Base-by-base conservation (phyloP, 2,888 invertebrate species). In the Diadromus collaris region DNA sequence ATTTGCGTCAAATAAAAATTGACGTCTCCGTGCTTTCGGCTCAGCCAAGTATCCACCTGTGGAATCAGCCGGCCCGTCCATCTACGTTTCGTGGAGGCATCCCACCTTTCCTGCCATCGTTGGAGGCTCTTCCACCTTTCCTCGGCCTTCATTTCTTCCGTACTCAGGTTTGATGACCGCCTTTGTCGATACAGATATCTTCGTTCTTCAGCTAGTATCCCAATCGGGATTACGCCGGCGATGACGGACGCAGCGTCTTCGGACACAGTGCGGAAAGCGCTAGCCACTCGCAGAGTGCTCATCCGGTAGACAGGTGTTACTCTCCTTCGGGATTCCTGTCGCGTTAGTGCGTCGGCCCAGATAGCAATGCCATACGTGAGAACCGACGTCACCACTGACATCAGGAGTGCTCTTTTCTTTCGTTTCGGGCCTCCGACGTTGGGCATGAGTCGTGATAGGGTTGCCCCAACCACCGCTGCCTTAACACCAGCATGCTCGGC, bases 181-280 rank as follows among this genome's bases (percentile, higher is more conserved):
- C 34, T 34, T 9, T 34, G 34, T 9, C 34, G 34, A 34, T 34
- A 34, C 34, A 34, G 34, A 7, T 5, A 34, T 34, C 9, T 5
- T 9, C 34, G 34, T 34, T 34, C 34, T n/a, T 56, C 61, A 2
- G 74, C 70, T n/a, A 76, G 51, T 9, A 78, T 21, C 16, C 48
- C 13, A 3, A 70, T 60, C 6, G 75, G 78, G 4, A 60, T 21
- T 16, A 75, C 44, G 7, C 70, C 24, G 60, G 76, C 78, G 9
- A 80, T 73, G 16, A 80, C 74, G 58, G 63, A 48, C 27, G 63
- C 78, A 6, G 80, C n/a, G n/a, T n/a, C n/a, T n/a, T n/a, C n/a
- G n/a, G n/a, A n/a, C n/a, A n/a, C n/a, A n/a, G n/a, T n/a, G 16
- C 74, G 70, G 44, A 71, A 79, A n/a, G 76, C 78, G 10, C 67